Conservation (phyloP, 2,113 vertebrate species). For the Nyctibius bracteatus region DNA sequence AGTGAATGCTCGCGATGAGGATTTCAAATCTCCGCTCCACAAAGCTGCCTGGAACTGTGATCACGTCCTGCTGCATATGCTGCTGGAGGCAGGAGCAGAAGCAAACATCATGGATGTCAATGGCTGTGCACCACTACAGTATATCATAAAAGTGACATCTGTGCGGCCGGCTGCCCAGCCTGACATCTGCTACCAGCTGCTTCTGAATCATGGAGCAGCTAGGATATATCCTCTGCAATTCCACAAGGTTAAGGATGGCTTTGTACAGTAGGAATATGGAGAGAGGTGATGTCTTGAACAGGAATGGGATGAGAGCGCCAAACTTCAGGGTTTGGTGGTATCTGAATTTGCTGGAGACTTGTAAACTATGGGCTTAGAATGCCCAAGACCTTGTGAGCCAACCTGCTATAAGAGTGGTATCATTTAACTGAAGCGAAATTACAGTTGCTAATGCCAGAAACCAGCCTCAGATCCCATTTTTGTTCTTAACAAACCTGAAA, state of each 20-base stretch:
- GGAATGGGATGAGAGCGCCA: background rate
- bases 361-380: background rate
- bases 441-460: background rate
- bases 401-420: background rate
- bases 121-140: conserved; percentile 89
- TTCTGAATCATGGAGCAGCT: conserved; percentile 88
- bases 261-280: background rate
- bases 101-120: conserved; percentile 89
- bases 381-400: background rate
- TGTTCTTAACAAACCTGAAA: background rate
- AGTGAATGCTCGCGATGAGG: conserved; percentile 83
- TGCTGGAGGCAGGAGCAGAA: conserved; percentile 88
- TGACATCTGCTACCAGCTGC: conserved; percentile 88
- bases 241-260: conserved; percentile 85
- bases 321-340: background rate
- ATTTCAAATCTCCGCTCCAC: conserved; percentile 90
- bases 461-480: background rate
- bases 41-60: conserved; percentile 97
- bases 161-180: conserved; percentile 81
- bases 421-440: background rate
- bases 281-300: background rate
- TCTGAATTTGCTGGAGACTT: background rate
- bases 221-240: conserved; percentile 92
- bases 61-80: conserved; percentile 86
- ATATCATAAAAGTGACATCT: conserved; percentile 87